phyloP scores from a whole-genome alignment of 2,113 vertebrate species.

The Hippocampus abdominalis region DNA sequence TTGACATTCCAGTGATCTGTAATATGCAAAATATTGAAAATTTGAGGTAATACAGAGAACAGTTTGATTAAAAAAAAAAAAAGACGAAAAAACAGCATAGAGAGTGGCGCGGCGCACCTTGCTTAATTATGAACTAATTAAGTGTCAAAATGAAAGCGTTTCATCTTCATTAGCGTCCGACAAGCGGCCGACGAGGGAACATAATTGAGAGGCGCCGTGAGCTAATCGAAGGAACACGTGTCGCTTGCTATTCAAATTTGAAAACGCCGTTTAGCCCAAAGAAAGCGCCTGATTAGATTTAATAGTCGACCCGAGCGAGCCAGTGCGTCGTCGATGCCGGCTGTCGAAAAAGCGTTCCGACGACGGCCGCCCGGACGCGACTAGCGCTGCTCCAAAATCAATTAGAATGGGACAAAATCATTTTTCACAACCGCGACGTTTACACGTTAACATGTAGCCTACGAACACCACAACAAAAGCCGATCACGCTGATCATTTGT shows the following conservation, averaged over 20 bases:
- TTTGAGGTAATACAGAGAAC: not conserved
- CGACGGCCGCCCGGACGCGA: not conserved
- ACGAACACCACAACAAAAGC: too few relatives aligned
- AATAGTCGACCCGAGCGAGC: slow-evolving; percentile 44
- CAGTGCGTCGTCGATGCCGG: slow-evolving; percentile 62
- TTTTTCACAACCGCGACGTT: not conserved
- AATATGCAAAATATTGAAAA: not conserved
- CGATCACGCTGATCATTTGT: too few relatives aligned
- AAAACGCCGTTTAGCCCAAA: slow-evolving; percentile 56
- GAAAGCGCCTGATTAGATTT: slow-evolving; percentile 66
- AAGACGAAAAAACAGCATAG: not conserved
- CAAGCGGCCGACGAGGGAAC: slow-evolving; percentile 61
- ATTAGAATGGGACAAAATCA: not conserved
- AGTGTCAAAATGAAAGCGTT: slow-evolving; percentile 71
- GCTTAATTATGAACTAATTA: slow-evolving; percentile 75
- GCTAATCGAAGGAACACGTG: slow-evolving; percentile 67
- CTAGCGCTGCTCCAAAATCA: not conserved
- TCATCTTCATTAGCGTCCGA: slow-evolving; percentile 75
- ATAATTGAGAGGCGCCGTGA: slow-evolving; percentile 71
- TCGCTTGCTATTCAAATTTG: slow-evolving; percentile 66
- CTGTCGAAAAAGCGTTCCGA: too few relatives aligned
- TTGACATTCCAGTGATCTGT: not conserved
- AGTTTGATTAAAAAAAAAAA: not conserved
- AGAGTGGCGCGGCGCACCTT: slow-evolving; percentile 13
- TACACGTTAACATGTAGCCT: not conserved